These are phyloP conservation scores for Trachelipus rathkii DNA, from an alignment of 1,140 invertebrate genomes.

Conservation along the genomic window DNA sequence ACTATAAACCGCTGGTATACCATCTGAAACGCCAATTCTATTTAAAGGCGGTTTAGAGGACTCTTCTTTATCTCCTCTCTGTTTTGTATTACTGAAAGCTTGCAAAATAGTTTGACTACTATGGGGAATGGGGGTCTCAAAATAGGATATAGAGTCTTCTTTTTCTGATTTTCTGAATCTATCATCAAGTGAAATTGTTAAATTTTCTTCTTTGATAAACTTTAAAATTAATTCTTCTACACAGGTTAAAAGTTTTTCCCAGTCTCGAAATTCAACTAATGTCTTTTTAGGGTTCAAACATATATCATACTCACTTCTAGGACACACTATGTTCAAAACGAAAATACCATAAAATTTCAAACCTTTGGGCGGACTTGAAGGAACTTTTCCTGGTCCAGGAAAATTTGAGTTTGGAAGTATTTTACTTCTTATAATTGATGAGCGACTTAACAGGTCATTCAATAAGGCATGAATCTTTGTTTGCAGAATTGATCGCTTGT, in stretches of 20 bases:
- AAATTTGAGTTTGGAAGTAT: conserved; percentile 26
- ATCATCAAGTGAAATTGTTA: conserved; percentile 29
- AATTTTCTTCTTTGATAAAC: conserved; percentile 45
- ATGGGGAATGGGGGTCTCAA: conserved; percentile 19
- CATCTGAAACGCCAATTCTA: conserved; percentile 28
- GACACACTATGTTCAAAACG: conserved; percentile 60
- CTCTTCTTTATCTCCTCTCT: neutral
- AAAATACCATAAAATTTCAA: conserved; percentile 55
- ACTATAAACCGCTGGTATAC: conserved; percentile 27
- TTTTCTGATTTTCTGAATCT: conserved; percentile 27
- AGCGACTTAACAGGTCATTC: conserved; percentile 52
- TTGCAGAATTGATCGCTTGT: conserved; percentile 57
- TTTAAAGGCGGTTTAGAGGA: neutral
- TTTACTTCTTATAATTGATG: conserved; percentile 48
- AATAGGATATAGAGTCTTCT: conserved; percentile 6
- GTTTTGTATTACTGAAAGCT: conserved; percentile 30
- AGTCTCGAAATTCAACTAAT: conserved; percentile 61
- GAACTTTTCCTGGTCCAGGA: conserved; percentile 27
- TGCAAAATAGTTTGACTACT: conserved; percentile 28
- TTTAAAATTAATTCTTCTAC: conserved; percentile 54
- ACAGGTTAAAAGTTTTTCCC: conserved; percentile 54
- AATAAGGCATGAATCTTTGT: conserved; percentile 56
- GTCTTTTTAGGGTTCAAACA: conserved; percentile 55
- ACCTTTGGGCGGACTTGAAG: conserved; percentile 47
- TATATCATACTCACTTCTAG: conserved; percentile 58